Base-by-base conservation (phyloP, 2,113 vertebrate species). In the Ranitomeya variabilis region DNA sequence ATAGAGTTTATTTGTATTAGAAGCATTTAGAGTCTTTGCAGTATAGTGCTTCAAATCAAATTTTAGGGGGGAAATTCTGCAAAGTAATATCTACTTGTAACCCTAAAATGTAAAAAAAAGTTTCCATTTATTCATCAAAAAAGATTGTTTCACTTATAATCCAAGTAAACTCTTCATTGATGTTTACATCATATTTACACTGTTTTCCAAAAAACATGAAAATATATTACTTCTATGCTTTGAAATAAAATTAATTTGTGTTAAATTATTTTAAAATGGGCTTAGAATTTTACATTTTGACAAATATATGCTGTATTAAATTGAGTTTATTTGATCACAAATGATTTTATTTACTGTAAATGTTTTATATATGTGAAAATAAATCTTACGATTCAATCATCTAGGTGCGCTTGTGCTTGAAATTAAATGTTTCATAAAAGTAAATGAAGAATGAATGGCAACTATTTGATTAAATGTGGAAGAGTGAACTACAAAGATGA, bases 391-490 rank as follows among this genome's bases (percentile, higher is more conserved):
- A 67, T 83, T 84, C 57, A 89, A 84, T 89, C 87, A 85, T 79
- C 23, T 83, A 69, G 82, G 81, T 79, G 81, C 81, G 15, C 78
- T 85, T 89, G 73, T 89, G 82, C 87, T 89, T 85, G 60, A 85
- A 89, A 89, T 85, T 69, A 89, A 89, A 89, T 85, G 74, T 89
- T 89, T 85, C 52, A 78, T 60, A 85, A 89, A 85, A 54, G 81
- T 79, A 89, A 89, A 85, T 85, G 71, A 89, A 89, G 52, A 89
- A 89, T 89, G 87, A 89, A 85, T 79, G 82, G 59, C 87, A 89
- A 79, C 62, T 84, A n/a, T 76, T 85, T 85, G 85, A 89, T 85
- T 89, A 78, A 78, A 84, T 74, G 62, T 89, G 87, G 85, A 89
- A 69, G 69, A 85, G 60, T 59, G 14, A 89, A 62, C 77, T 79